Evolutionary conservation across 2,888 invertebrate species (phyloP), one percentile per base, ranked within the genome.

Genomic region (Agonum fuliginosum): DNA sequence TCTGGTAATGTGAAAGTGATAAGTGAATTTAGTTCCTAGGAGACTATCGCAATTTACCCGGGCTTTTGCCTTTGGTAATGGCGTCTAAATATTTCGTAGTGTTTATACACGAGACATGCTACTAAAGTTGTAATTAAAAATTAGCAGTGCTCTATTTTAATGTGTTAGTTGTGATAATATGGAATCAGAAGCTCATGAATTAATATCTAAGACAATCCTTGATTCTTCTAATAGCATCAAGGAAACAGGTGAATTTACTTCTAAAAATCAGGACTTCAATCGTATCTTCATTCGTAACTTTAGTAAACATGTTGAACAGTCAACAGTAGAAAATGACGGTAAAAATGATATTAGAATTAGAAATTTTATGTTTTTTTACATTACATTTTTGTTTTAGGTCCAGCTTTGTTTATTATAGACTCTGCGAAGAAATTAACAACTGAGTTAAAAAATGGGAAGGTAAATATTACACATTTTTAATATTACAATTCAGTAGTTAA

Each of bases 1-100:
- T 67, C 19, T 71, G 71, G 46, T 48, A 51, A 71, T 71, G 48
- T 30, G 46, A 48, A 27, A 71, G 30, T 48, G 30, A 43, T 43
- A 58, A 46, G 22, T 74, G 58, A 62, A 30, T 62, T 27, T 46
- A 19, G 12, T 62, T 17, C 17, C 62, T 41, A 37, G 34, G 8
- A 74, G 24, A 27, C 58, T 65, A 27, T 74, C 58, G 62, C 74
- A 74, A 74, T 76, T 76, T 76, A 54, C 75, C 75, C 75, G 75
- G 75, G 75, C 75, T 76, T 76, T 76, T 76, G 51, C 69, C 46
- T 22, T 74, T 69, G 51, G 67, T 34, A 76, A 76, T 76, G 75
- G 75, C 75, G 75, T 67, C 75, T 48, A 48, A 67, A 46, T 67
- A 48, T 67, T 48, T 76, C 51, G 30, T 76, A 22, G 74, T 74